phyloP scores from a whole-genome alignment of 2,113 vertebrate genomes.

The Microtus montanus region DNA sequence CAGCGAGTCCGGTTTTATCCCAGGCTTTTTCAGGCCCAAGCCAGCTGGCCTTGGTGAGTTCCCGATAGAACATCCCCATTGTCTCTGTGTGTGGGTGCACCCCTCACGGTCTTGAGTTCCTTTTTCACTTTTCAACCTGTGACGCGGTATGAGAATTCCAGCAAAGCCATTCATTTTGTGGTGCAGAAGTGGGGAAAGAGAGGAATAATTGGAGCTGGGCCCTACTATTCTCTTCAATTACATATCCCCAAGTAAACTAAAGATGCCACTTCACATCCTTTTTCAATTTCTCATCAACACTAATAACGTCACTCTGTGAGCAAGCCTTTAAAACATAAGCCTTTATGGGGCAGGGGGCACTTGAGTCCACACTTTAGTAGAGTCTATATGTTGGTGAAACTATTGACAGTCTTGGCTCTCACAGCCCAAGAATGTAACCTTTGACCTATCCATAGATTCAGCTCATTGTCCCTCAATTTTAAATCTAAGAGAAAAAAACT shows the following conservation, averaged over 20 bases:
- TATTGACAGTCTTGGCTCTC: not conserved
- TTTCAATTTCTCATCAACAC: not conserved
- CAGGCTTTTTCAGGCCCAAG: too few relatives aligned
- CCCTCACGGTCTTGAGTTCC: too few relatives aligned
- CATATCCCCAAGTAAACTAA: not conserved
- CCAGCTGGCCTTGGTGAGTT: too few relatives aligned
- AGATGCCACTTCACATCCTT: not conserved
- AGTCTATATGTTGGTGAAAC: not conserved
- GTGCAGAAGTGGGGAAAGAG: too few relatives aligned
- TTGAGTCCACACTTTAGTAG: not conserved
- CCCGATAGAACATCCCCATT: too few relatives aligned
- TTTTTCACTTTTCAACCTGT: not conserved
- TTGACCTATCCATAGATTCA: not conserved
- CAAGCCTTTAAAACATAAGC: not conserved
- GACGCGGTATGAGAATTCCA: too few relatives aligned
- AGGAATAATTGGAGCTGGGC: not conserved
- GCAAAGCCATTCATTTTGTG: not conserved
- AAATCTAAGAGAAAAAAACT: not conserved
- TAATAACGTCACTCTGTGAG: not conserved
- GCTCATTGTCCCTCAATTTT: not conserved
- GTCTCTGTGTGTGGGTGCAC: too few relatives aligned
- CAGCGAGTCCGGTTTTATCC: too few relatives aligned
- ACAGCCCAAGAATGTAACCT: not conserved
- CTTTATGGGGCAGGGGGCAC: not conserved
- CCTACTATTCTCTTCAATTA: not conserved